These are phyloP conservation scores for Brachyistius frenatus DNA, from an alignment of 2,113 vertebrate genomes.

Conservation along the genomic window DNA sequence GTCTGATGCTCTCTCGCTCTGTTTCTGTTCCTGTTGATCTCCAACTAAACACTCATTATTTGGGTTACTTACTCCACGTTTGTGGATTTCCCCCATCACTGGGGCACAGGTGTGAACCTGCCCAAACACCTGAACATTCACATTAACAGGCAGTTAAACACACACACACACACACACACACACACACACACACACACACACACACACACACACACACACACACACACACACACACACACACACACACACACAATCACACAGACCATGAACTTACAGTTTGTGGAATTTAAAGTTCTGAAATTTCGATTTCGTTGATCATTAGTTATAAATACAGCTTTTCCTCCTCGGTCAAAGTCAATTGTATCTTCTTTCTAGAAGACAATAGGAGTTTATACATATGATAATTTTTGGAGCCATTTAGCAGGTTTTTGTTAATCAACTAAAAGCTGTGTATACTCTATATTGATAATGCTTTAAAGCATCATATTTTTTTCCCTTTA, in stretches of 20 bases:
- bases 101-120: conserved; percentile 63
- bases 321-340: background rate
- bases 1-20: conserved; percentile 13
- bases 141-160: conserved; percentile 21
- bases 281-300: background rate
- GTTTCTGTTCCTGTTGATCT: conserved; percentile 35
- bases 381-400: too few relatives aligned
- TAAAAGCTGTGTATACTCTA: background rate
- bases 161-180: background rate
- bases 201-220: background rate
- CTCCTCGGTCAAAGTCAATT: too few relatives aligned
- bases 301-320: background rate
- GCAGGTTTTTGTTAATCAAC: background rate
- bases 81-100: conserved; percentile 47
- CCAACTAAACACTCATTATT: conserved; percentile 52
- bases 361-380: too few relatives aligned
- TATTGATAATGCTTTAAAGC: too few relatives aligned
- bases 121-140: conserved; percentile 52
- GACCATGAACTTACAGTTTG: background rate
- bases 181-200: background rate
- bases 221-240: background rate
- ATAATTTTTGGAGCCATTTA: background rate
- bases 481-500: too few relatives aligned
- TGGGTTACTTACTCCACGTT: conserved; percentile 60
- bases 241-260: conserved; percentile 3